Evolutionary conservation across 2,797 vertebrate genomes (phyloP).

Genomic region (Macropus fuliginosus): DNA sequence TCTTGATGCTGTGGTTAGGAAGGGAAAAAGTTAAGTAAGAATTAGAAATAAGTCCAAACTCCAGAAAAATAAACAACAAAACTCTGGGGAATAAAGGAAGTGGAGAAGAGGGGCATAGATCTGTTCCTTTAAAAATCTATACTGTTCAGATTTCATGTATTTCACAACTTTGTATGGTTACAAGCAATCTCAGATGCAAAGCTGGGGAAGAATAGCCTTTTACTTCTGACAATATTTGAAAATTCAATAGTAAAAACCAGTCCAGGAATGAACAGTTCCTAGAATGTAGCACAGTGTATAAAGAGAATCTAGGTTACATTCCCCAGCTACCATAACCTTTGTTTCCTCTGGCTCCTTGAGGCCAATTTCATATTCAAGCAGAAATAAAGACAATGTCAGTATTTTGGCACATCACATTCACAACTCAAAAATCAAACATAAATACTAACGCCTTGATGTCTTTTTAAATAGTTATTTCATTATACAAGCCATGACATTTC

Average conservation of each 20-base stretch:
- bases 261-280: slow-evolving; percentile 18
- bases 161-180: slow-evolving; percentile 24
- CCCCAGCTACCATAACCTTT: not conserved
- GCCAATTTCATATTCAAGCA: not conserved
- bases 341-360: not conserved
- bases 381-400: not conserved
- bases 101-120: not conserved
- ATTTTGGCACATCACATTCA: not conserved
- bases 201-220: slow-evolving; percentile 14
- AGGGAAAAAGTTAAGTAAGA: slow-evolving; percentile 19
- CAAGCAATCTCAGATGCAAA: slow-evolving; percentile 10
- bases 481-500: slow-evolving; percentile 10
- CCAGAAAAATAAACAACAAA: not conserved
- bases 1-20: not conserved
- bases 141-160: not conserved
- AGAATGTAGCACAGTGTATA: not conserved
- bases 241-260: slow-evolving; percentile 10
- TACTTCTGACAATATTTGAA: slow-evolving; percentile 37
- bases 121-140: slow-evolving; percentile 5
- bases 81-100: not conserved
- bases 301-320: not conserved
- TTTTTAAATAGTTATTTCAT: not conserved
- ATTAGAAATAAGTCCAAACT: slow-evolving; percentile 31
- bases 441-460: slow-evolving; percentile 9
- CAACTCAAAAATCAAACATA: slow-evolving; percentile 24